Evolutionary conservation across 2,113 vertebrate genomes (phyloP), one percentile per base, ranked within the genome.

Genomic region (Conger conger): DNA sequence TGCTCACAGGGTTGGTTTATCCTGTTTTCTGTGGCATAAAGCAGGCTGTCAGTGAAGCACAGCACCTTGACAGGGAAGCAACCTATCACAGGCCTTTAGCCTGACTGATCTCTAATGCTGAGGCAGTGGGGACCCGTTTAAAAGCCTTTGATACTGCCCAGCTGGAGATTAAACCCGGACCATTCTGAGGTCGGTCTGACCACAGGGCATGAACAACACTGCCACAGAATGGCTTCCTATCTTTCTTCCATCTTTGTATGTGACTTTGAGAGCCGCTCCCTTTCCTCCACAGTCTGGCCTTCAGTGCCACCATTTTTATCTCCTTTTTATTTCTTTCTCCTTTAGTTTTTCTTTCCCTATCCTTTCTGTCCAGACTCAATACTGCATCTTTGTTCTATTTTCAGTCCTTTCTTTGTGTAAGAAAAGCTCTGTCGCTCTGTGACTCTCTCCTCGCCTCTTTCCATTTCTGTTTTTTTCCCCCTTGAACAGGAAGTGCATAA

Each of bases 401-500:
- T 35, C 9, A 40, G 42, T 36, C 27, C 8, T 36, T 84, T 78
- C 45, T 84, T 33, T 57, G 83, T 79, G 73, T 45, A 78, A 53
- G 40, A 60, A 18, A 76, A 15, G 79, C 38, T 45, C 30, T 33
- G 38, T 57, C 27, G 76, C 36, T 77, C 83, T 30, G 35, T 38
- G n/a, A n/a, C 79, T 79, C 68, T 53, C 9, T 54, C 80, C 84
- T 86, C 87, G 84, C 90, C 86, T 89, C 81, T 54, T 76, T 76
- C 57, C 45, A 85, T 86, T 86, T 84, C 76, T 42, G 83, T 79
- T 57, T 60, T 84, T 85, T 86, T 40, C 87, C 85, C 83, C 68
- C 87, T n/a, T 79, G 83, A 78, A 36, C 92, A 95, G 94, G 95
- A 95, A 95, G 93, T 87, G 40, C 91, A 94, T 92, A 92, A 94